A percentile compares a stretch with the other conserved stretches of the same genome.
Evolutionary conservation across 2,888 invertebrate genomes (phyloP).

Genomic region (Drosophila crucigera): DNA sequence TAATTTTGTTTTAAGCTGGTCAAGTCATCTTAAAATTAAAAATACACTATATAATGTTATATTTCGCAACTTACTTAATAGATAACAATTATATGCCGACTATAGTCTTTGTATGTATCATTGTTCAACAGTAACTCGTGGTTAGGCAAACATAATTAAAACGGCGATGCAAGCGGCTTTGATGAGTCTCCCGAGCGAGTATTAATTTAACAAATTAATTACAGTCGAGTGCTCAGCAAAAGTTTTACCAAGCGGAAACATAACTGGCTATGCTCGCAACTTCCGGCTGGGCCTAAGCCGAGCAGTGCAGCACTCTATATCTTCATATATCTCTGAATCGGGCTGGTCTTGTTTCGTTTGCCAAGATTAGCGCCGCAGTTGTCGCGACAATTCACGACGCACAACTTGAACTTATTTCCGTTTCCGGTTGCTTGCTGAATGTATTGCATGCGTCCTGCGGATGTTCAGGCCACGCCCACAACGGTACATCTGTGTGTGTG

Average conservation of each 20-base stretch:
- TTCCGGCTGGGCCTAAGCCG: conserved; percentile 29
- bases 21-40: neutral
- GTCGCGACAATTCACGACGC: conserved; percentile 48
- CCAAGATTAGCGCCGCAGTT: conserved; percentile 56
- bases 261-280: conserved; percentile 42
- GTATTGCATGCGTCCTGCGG: conserved; percentile 58
- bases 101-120: neutral
- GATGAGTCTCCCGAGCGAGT: neutral
- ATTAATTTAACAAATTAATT: conserved; percentile 37
- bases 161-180: neutral
- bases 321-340: conserved; percentile 12
- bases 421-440: conserved; percentile 67
- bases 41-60: neutral
- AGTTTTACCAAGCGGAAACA: conserved; percentile 48
- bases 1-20: no score
- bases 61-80: no score
- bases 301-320: conserved; percentile 3
- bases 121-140: no score
- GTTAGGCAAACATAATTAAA: conserved; percentile 1
- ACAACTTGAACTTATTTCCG: conserved; percentile 72
- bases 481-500: conserved; percentile 1
- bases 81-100: neutral
- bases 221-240: conserved; percentile 24
- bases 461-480: conserved; percentile 36
- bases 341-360: conserved; percentile 42